phyloP scores from a whole-genome alignment of 2,888 invertebrate genomes.

The Eupsilia transversa region DNA sequence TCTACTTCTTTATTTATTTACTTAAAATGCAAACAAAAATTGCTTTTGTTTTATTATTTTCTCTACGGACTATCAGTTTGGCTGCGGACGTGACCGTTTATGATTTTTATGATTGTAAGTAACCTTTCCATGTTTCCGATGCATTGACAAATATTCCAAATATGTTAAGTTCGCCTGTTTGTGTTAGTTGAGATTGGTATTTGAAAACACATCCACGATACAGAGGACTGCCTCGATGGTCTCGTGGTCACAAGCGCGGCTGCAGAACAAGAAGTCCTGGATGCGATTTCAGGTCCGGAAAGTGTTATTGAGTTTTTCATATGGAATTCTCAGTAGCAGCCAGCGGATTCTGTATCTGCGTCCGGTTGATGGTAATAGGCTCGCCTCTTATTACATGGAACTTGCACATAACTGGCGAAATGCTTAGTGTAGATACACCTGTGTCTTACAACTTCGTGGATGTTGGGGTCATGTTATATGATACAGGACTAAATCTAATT shows the following conservation, averaged over 20 bases:
- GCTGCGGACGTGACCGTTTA: background rate
- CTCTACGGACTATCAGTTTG: background rate
- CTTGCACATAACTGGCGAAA: background rate
- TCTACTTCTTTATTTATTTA: background rate
- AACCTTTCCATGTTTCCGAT: background rate
- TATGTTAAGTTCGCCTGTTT: background rate
- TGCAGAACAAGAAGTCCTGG: too few relatives aligned
- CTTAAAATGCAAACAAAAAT: too few relatives aligned
- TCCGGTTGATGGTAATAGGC: background rate
- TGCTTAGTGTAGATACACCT: background rate
- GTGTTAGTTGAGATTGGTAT: background rate
- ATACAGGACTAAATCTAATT: too few relatives aligned
- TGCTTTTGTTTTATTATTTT: background rate
- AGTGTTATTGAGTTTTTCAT: too few relatives aligned
- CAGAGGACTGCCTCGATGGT: background rate
- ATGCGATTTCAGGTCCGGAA: background rate
- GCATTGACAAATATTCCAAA: background rate
- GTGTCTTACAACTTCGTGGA: background rate
- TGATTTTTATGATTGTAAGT: accelerated
- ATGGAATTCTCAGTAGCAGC: background rate
- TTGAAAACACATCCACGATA: background rate
- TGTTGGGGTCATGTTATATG: background rate
- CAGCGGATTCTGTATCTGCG: background rate
- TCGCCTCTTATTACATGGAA: background rate
- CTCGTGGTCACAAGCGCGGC: too few relatives aligned